Conservation (phyloP, 2,113 vertebrate genomes). For the Bujurquina vittata region DNA sequence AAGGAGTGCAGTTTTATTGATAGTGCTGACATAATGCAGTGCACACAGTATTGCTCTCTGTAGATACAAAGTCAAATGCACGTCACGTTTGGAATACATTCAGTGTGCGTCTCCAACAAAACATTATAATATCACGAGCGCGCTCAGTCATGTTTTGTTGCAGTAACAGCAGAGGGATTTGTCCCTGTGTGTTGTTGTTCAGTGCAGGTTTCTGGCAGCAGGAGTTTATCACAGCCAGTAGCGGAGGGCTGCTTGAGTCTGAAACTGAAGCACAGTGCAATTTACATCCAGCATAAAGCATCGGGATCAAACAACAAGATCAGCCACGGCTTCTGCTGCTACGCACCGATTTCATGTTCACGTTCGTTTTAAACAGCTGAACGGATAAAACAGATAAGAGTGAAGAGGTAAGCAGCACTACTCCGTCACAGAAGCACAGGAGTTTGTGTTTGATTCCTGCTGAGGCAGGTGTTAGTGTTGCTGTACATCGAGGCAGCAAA, state of each 20-base stretch:
- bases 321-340: neutral
- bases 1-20: constrained; percentile 65
- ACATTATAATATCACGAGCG: neutral
- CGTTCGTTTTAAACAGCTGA: neutral
- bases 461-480: neutral
- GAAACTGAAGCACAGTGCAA: neutral
- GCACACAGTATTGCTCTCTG: constrained; percentile 31
- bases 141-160: neutral
- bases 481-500: neutral
- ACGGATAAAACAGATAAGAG: neutral
- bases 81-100: constrained; percentile 26
- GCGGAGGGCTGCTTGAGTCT: neutral
- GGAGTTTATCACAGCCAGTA: constrained; percentile 1
- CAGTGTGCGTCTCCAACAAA: constrained; percentile 23
- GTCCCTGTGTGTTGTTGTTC: neutral
- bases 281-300: neutral
- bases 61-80: constrained; percentile 15
- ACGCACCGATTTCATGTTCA: neutral
- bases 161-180: neutral
- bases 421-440: neutral
- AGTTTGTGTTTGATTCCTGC: neutral
- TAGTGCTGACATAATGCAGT: constrained; percentile 17
- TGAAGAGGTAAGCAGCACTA: neutral
- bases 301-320: neutral
- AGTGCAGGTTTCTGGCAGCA: constrained; percentile 6